Evolutionary conservation across 1,140 invertebrate genomes (phyloP), one percentile per base, ranked within the genome.

Genomic region (Drosophila melanica): DNA sequence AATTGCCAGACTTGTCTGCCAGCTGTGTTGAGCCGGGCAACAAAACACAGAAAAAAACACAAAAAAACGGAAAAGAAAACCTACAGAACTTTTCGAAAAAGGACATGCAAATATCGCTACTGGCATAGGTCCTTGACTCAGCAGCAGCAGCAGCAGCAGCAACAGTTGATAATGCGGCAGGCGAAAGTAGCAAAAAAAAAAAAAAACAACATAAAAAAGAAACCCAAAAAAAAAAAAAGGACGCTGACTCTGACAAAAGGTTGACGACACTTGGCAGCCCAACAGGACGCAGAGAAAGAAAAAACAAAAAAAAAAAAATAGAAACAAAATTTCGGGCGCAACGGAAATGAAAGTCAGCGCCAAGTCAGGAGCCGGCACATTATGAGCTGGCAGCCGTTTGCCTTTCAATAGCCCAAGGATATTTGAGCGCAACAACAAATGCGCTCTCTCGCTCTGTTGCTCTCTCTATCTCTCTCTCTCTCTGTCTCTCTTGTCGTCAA

Each of bases 331-430:
- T 33, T 63, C 16, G 53, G 55, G 54, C 20, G 60, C 27, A 27
- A 27, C 27, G 27, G 64, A 75, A 80, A 75, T 66, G 60, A 66
- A 81, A 77, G 58, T 65, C 53, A 55, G 53, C n/a, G 30, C 16
- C 70, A 33, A 35, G 33, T 35, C 47, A 55, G 53, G 10, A 65
- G 64, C 54, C 16, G 69, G 30, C 48, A 53, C 39, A 27, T 27
- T 27, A 27, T 42, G 41, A 35, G 30, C 47, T 7, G 12, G 37
- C 50, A 39, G 27, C 44, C 7, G 11, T 12, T 1, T 30, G 60
- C 45, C 50, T 63, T 72, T 66, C 27, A 50, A 48, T 77, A 71
- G 47, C 81, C 72, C 66, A 85, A 85, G 79, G 79, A 87, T 70
- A 77, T 79, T 84, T 59, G 63, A 16, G 65, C 20, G 37, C 27